Evolutionary conservation across 2,113 vertebrate genomes (phyloP), one percentile per base, ranked within the genome.

Genomic region (Elachura formosa): DNA sequence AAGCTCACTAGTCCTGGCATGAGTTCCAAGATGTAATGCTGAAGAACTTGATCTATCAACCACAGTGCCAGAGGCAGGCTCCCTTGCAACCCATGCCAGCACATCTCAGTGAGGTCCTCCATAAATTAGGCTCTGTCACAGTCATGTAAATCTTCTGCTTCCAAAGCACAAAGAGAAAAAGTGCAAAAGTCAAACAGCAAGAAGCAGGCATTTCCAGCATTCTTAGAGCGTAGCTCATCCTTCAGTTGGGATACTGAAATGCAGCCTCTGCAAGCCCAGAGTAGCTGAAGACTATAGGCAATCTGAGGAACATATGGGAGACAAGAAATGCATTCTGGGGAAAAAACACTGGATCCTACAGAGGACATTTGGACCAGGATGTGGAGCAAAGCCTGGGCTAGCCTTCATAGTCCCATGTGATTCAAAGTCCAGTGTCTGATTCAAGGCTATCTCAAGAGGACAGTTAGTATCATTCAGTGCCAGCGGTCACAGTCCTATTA

Each of bases 401-500:
- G 48, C 54, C 86, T 81, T 81, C 52, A 40, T 3, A 11, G 29
- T 84, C 59, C 59, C 58, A 56, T 2, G 14, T 64, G 84, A 84
- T 75, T 87, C 91, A 85, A 86, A 91, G 49, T 28, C 59, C 62
- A 45, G 52, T n/a, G 48, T 49, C 72, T 54, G 28, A 78, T 67
- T 92, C 90, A 89, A 86, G 73, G 29, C 84, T 77, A 49, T 71
- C 78, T 95, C 95, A 93, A 90, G 89, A 91, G 78, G 28, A 71
- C 14, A 89, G 61, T 76, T 78, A 74, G 38, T 10, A 41, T 28
- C 84, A 93, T 80, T 81, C 89, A 76, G 55, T 86, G 79, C 36
- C 67, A 91, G 76, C 0, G 1, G 84, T 73, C 83, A 91, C 40
- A 75, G 48, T 67, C 69, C 80, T 87, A 90, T 82, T 96, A 96